Percentiles rank a stretch among this genome's conserved stretches.
Conservation (phyloP, 2,797 vertebrate genomes). For the Dendrocincla tyrannina region DNA sequence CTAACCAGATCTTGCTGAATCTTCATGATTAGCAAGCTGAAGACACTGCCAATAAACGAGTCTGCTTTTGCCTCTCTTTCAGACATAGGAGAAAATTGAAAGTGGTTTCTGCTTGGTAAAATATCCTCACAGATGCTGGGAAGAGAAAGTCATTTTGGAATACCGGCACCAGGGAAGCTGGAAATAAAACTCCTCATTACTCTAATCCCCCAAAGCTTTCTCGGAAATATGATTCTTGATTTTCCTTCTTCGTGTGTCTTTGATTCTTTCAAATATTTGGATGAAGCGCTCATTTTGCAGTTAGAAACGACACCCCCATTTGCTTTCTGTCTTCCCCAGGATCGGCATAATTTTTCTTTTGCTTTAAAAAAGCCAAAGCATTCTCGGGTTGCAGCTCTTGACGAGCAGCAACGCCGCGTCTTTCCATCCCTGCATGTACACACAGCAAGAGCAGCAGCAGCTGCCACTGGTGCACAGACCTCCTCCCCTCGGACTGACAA, state of each 20-base stretch:
- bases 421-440: background rate
- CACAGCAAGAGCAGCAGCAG: constrained; percentile 18
- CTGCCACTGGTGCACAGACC: constrained; percentile 46
- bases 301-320: background rate
- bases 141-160: background rate
- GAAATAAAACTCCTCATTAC: constrained; percentile 19
- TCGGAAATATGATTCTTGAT: background rate
- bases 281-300: background rate
- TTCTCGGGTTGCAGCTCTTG: background rate
- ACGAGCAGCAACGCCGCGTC: background rate
- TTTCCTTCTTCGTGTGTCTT: background rate
- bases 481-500: constrained; percentile 68
- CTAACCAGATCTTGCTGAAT: background rate
- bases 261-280: background rate
- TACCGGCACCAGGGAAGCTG: background rate
- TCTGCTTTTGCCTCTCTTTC: background rate
- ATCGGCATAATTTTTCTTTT: background rate
- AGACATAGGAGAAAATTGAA: background rate
- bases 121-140: background rate
- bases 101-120: background rate
- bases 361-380: background rate
- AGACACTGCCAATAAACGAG: background rate
- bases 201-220: constrained; percentile 22
- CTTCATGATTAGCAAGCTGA: background rate
- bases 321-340: background rate